A percentile compares a stretch with the other conserved stretches of the same genome.
These are phyloP conservation scores for Heliconius ismenius DNA, from an alignment of 2,888 invertebrate species.

Conservation along the genomic window DNA sequence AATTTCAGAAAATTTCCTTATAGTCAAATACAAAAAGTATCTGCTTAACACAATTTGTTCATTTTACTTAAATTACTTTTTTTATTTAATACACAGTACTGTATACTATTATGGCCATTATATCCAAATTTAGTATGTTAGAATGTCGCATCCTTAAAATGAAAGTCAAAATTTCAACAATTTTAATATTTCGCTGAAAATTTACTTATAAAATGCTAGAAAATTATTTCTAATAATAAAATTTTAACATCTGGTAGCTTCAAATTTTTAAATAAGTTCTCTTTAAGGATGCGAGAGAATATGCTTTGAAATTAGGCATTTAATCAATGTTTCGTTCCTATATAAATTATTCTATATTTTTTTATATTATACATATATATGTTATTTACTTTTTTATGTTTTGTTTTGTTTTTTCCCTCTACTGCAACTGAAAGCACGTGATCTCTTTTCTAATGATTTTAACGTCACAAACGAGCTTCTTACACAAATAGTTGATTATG, in stretches of 20 bases:
- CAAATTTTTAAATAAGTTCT: too few relatives aligned
- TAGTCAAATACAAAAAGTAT: neutral
- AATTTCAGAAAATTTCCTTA: neutral
- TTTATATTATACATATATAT: conserved; percentile 41
- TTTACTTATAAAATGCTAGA: too few relatives aligned
- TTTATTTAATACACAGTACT: neutral
- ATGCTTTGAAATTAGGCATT: neutral
- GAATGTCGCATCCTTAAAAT: neutral
- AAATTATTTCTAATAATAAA: too few relatives aligned
- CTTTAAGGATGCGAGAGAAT: neutral
- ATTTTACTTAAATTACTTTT: neutral
- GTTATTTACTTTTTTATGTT: conserved; percentile 41
- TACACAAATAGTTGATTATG: conserved; percentile 40
- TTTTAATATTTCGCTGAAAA: too few relatives aligned
- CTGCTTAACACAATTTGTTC: neutral
- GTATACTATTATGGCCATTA: neutral
- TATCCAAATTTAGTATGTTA: neutral
- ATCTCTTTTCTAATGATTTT: conserved; percentile 37
- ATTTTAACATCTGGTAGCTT: too few relatives aligned
- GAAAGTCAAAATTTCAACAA: neutral
- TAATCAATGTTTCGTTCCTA: conserved; percentile 4
- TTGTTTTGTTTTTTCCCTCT: neutral
- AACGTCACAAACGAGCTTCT: conserved; percentile 36
- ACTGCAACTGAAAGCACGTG: conserved; percentile 29
- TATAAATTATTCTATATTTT: conserved; percentile 4